Evolutionary conservation across 2,797 vertebrate species (phyloP), one percentile per base, ranked within the genome.

Genomic region (Phoxinus dragarum): DNA sequence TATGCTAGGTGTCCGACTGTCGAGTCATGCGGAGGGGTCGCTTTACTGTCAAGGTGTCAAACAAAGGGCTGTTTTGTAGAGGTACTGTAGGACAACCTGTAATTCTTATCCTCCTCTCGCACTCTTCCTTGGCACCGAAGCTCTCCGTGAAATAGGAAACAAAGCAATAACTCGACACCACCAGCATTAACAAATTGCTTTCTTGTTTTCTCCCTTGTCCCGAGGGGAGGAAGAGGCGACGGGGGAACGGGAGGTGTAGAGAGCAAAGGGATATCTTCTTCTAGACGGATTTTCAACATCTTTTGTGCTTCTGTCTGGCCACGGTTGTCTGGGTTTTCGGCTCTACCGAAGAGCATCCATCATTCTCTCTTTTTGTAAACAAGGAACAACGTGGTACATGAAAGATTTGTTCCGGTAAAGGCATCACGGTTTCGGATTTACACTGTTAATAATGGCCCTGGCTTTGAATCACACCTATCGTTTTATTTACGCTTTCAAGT

Each of bases 241-340:
- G 34, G 36, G 21, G 64, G 52, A 56, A 44, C 6, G 6, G 80
- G 52, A 80, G 86, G 84, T 75, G 66, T 82, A 81, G 89, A 88
- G n/a, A 85, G 93, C 90, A 91, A 86, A 89, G 94, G 88, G 92
- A 94, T 92, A 94, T 94, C 93, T 93, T 90, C 92, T 93, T 91
- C 91, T 82, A 87, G 92, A 93, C 86, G 79, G 89, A 86, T 95
- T 94, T 93, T 94, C 92, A 94, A 94, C 92, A 93, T 94, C 91
- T 93, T 94, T 93, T 95, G 92, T 95, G 91, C 88, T 69, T 56
- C 91, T 93, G 91, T 94, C 92, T 92, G 90, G 90, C 91, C 54
- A n/a, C 34, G 21, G 61, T 56, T 27, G 66, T 79, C 68, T 27
- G 38, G 44, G 49, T 71, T 71, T 27, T 27, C 4, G 52, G 84